Percentiles rank a stretch among this genome's conserved stretches.
These are phyloP conservation scores for Drosophila niveifrons DNA, from an alignment of 2,888 invertebrate genomes.

Conservation along the genomic window DNA sequence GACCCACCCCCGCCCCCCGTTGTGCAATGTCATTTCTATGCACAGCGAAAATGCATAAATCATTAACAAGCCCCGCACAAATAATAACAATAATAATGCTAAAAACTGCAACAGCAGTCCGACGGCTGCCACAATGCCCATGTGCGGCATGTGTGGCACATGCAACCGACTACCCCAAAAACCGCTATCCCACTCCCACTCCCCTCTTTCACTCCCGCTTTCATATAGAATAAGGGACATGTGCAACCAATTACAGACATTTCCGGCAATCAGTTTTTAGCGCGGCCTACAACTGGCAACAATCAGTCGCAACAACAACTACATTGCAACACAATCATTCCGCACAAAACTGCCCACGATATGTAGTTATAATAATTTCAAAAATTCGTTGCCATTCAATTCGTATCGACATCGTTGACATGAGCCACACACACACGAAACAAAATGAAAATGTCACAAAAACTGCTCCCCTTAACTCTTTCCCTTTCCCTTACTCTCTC, in stretches of 20 bases:
- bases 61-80: constrained; percentile 71
- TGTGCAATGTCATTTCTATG: constrained; percentile 70
- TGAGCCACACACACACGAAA: constrained; percentile 26
- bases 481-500: too few species aligned
- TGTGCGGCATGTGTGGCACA: constrained; percentile 54
- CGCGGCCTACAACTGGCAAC: constrained; percentile 37
- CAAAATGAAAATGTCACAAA: constrained; percentile 21
- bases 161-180: constrained; percentile 7
- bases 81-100: constrained; percentile 80
- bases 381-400: constrained; percentile 61
- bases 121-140: constrained; percentile 71
- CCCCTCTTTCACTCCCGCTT: neutral
- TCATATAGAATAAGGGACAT: constrained; percentile 33
- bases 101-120: constrained; percentile 69
- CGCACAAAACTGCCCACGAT: constrained; percentile 31
- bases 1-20: neutral
- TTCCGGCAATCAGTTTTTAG: constrained; percentile 78
- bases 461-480: too few species aligned
- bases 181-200: neutral
- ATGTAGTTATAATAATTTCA: constrained; percentile 69
- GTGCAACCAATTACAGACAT: constrained; percentile 68
- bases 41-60: constrained; percentile 74
- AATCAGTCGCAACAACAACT: constrained; percentile 6
- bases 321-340: constrained; percentile 19
- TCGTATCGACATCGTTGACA: constrained; percentile 61